A percentile compares a stretch with the other conserved stretches of the same genome.
Evolutionary conservation across 2,888 invertebrate genomes (phyloP).

Genomic region (Lasioglossum lativentre): DNA sequence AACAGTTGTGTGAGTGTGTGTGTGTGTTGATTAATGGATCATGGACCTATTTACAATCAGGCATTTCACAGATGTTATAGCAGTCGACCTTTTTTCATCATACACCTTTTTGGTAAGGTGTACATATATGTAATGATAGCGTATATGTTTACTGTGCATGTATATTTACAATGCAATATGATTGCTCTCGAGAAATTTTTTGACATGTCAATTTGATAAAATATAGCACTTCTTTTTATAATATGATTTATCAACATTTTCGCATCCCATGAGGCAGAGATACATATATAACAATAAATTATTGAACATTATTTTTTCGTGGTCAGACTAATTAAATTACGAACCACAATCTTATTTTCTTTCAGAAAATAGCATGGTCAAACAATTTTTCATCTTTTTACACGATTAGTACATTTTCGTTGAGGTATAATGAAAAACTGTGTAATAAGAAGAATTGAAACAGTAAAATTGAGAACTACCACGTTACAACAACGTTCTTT

Average conservation of each 20-base stretch:
- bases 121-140: constrained; percentile 47
- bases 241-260: constrained; percentile 59
- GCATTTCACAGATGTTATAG: constrained; percentile 49
- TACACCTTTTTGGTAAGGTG: constrained; percentile 21
- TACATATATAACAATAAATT: constrained; percentile 65
- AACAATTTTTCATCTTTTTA: constrained; percentile 42
- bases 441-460: constrained; percentile 16
- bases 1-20: constrained; percentile 43
- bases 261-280: constrained; percentile 44
- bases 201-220: constrained; percentile 58
- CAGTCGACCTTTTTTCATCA: constrained; percentile 46
- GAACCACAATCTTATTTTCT: constrained; percentile 47
- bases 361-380: constrained; percentile 48
- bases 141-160: constrained; percentile 56
- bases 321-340: constrained; percentile 52
- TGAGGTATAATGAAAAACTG: constrained; percentile 8
- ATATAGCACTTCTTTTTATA: constrained; percentile 58
- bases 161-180: constrained; percentile 67
- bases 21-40: constrained; percentile 49
- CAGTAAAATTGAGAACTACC: constrained; percentile 30
- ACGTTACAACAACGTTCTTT: constrained; percentile 42
- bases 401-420: constrained; percentile 31
- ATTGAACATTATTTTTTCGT: constrained; percentile 59
- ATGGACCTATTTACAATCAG: constrained; percentile 66
- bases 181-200: constrained; percentile 60